phyloP scores from a whole-genome alignment of 1,140 invertebrate genomes.

The Drosophila aff. region DNA sequence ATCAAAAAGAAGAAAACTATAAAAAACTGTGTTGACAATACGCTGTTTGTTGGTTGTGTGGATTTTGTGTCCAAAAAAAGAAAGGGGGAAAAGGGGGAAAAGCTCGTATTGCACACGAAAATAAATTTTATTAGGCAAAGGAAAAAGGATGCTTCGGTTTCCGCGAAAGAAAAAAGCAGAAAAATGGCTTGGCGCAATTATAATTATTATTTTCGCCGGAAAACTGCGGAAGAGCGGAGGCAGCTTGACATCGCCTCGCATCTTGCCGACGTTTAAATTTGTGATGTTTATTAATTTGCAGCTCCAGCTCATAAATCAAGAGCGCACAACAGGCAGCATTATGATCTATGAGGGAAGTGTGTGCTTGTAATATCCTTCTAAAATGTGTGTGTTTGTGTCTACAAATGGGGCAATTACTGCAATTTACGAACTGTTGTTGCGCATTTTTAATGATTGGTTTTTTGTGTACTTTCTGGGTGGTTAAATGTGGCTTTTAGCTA shows the following conservation, averaged over 20 bases:
- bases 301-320: slow-evolving; percentile 66
- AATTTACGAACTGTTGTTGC: slow-evolving; percentile 20
- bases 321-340: slow-evolving; percentile 2
- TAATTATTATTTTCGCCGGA: slow-evolving; percentile 48
- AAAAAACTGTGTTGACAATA: slow-evolving; percentile 47
- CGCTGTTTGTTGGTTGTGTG: slow-evolving; percentile 4
- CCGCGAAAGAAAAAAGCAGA: neutral
- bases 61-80: slow-evolving; percentile 6
- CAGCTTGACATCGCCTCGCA: slow-evolving; percentile 25
- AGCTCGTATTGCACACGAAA: slow-evolving; percentile 60
- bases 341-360: slow-evolving; percentile 53
- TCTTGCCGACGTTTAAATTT: slow-evolving; percentile 42
- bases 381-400: slow-evolving; percentile 13
- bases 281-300: slow-evolving; percentile 75
- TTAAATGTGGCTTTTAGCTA: neutral
- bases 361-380: slow-evolving; percentile 34
- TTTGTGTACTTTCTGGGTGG: neutral
- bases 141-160: slow-evolving; percentile 25
- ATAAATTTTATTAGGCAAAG: slow-evolving; percentile 53
- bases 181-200: slow-evolving; percentile 42
- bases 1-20: slow-evolving; percentile 42
- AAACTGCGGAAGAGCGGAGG: slow-evolving; percentile 9
- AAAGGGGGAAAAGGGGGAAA: neutral
- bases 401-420: slow-evolving; percentile 46
- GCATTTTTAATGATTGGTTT: slow-evolving; percentile 21